Percentiles rank a stretch among this genome's conserved stretches.
phyloP scores from a whole-genome alignment of 2,888 invertebrate genomes.

The Erynnis tages region DNA sequence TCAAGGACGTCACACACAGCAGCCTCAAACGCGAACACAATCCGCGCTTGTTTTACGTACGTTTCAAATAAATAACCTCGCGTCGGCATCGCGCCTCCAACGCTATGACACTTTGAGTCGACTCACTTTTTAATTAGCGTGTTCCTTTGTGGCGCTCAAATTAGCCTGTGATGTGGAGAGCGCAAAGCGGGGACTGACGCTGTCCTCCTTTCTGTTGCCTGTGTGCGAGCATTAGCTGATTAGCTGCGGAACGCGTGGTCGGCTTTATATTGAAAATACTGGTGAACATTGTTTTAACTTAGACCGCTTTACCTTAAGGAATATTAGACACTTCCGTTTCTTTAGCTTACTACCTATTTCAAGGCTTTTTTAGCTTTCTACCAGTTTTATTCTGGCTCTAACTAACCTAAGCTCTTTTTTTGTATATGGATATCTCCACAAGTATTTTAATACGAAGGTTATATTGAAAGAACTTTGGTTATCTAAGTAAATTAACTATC shows the following conservation, averaged over 20 bases:
- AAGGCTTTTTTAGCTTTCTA: too few relatives aligned
- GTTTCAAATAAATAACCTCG: slow-evolving; percentile 23
- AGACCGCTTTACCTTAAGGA: too few relatives aligned
- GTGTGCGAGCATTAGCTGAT: slow-evolving; percentile 56
- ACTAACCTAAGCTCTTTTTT: too few relatives aligned
- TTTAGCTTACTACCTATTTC: too few relatives aligned
- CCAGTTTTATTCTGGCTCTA: too few relatives aligned
- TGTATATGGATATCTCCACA: too few relatives aligned
- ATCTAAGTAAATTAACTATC: too few relatives aligned
- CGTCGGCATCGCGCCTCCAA: slow-evolving; percentile 10
- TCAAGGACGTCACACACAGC: slow-evolving; percentile 17
- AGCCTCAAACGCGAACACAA: slow-evolving; percentile 21
- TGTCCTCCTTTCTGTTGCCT: slow-evolving; percentile 39
- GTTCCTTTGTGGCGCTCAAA: slow-evolving; percentile 75
- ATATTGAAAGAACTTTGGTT: too few relatives aligned
- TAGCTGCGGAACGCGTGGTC: slow-evolving; percentile 33
- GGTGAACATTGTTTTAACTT: too few relatives aligned
- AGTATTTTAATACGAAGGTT: too few relatives aligned
- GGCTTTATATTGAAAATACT: not conserved
- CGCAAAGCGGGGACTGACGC: slow-evolving; percentile 37
- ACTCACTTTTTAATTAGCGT: slow-evolving; percentile 78
- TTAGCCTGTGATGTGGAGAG: slow-evolving; percentile 73
- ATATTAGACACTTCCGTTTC: too few relatives aligned
- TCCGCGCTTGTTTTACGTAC: slow-evolving; percentile 2
- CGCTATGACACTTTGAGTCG: slow-evolving; percentile 67